Evolutionary conservation across 1,140 invertebrate genomes (phyloP), one percentile per base, ranked within the genome.

Genomic region (Philotrypesis tridentata): DNA sequence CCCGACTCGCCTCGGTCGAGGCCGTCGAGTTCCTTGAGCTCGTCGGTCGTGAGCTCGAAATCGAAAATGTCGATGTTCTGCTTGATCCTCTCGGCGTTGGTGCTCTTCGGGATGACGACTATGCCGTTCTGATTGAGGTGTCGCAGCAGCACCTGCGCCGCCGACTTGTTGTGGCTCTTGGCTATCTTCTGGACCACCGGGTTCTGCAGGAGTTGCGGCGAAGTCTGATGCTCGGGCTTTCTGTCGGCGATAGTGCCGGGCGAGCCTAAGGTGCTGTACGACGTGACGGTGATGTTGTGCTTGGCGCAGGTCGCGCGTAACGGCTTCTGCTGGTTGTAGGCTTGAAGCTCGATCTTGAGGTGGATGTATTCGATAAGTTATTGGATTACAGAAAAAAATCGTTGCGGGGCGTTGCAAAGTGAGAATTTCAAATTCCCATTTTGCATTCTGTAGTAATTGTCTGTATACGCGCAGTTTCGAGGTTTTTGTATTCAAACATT

Each of bases 31-130:
- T 84, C 60, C 29, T 90, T 85, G 83, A 94, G 91, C 40, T 95
- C 94, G 1, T 93, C 89, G 7, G 89, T 83, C 8, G 80, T 90
- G 14, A 95, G 86, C 71, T 91, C 87, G 85, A 95, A 95, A 87
- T 94, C 92, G 80, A 94, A 94, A 71, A 94, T 85, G 63, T 93
- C 88, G 31, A 93, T 93, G 88, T 96, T 96, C 25, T 93, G 87
- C 86, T 94, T 93, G 1, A 98, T 92, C 85, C 97, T 93, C 6
- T 93, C 89, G 0, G 94, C 91, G 86, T 94, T 96, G 0, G 94
- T 94, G 88, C 96, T 97, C 91, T 98, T 98, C 40, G 97, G 97
- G 87, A 98, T 97, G 33, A 96, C 95, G 61, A 94, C 92, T 9
- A 97, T 91, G 2, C 94, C 94, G 68, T 94, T 92, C 88, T 97